These are phyloP conservation scores for Oreochromis niloticus DNA, from an alignment of 2,113 vertebrate genomes.

Conservation along the genomic window DNA sequence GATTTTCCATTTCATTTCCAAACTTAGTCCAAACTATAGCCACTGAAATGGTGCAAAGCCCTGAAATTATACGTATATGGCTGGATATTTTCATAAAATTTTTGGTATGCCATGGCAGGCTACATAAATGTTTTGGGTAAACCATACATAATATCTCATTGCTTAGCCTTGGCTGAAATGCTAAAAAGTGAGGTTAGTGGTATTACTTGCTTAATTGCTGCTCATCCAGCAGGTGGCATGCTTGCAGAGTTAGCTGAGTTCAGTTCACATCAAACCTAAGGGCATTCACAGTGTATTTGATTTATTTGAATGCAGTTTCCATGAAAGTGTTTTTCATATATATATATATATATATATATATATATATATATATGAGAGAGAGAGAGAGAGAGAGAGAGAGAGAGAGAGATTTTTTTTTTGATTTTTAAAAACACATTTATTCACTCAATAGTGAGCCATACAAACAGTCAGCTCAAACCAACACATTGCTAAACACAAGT, in stretches of 20 bases:
- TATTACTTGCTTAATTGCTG: neutral
- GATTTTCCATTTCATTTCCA: neutral
- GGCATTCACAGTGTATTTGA: no score
- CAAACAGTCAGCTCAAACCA: no score
- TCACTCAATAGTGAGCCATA: no score
- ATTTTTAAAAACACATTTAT: no score
- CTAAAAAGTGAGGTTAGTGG: neutral
- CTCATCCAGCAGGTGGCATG: neutral
- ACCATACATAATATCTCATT: fast-evolving
- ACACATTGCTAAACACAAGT: no score
- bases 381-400: no score
- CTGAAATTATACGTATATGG: neutral
- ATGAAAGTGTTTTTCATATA: neutral
- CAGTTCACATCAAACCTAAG: neutral
- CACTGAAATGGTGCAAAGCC: neutral
- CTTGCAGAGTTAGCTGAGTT: neutral
- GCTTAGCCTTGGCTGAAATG: neutral
- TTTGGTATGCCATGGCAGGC: neutral
- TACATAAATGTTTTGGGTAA: neutral
- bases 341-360: no score
- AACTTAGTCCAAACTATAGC: neutral
- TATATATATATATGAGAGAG: no score
- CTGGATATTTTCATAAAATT: neutral
- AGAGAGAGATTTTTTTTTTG: no score
- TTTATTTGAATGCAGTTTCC: neutral